Base-by-base conservation (phyloP, 2,888 invertebrate genomes). In the Mesochorus sp. region DNA sequence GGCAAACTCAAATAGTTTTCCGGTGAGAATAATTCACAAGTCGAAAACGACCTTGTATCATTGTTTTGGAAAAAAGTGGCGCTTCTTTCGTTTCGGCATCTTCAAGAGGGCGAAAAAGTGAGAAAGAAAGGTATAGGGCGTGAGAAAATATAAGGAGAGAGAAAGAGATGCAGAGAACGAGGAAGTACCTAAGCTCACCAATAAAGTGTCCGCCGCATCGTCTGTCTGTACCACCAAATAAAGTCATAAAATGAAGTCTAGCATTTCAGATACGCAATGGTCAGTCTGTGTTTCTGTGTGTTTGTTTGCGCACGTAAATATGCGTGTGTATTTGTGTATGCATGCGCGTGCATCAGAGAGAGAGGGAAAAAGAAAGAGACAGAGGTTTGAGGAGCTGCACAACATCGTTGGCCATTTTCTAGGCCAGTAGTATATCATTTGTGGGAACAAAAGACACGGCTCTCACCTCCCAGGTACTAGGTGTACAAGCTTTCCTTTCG, bases 151-250 rank as follows among this genome's bases (percentile, higher is more conserved):
- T 0, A 55, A 28, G 28, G 47, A 66, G 12, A 12, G 53, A 66
- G 26, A 49, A 4, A 53, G 28, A 37, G 66, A 71, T 14, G 39
- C 72, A 62, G 24, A 24, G 61, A 17, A 26, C 31, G 26, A 67
- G 68, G 19, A 57, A 55, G 66, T 59, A 47, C 72, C 78, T 84
- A 82, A 85, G 81, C 81, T 83, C 80, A 80, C 81, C 83, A 85
- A 85, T 83, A 84, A 86, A 85, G 67, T 73, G 34, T 53, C 71
- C 70, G 74, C 64, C 59, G 76, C 70, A 51, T 19, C 73, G 74
- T 78, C 74, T 31, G 39, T 24, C 72, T 76, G 79, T 76, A 57
- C 57, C 44, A 47, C 59, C 67, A 24, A 44, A 68, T 61, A 53
- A 74, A 79, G 78, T 79, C 78, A 61, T 79, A 79, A 79, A 79